Percentiles rank a stretch among this genome's conserved stretches.
Evolutionary conservation across 1,140 invertebrate genomes (phyloP).

Genomic region (Tetramorium parvispinum): DNA sequence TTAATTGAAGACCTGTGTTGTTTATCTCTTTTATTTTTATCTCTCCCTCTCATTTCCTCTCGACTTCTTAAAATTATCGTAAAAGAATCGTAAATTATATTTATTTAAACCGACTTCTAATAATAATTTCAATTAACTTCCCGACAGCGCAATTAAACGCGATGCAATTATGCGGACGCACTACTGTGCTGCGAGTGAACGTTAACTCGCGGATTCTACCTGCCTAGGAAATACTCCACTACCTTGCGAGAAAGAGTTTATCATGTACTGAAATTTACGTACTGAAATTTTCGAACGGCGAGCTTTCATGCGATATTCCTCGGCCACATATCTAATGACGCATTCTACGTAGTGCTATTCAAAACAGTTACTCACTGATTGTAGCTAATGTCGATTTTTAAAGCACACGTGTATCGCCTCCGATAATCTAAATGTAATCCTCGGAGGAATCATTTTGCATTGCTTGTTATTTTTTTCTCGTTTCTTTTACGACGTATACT

Average conservation of each 20-base stretch:
- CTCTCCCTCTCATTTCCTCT: neutral
- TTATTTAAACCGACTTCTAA: neutral
- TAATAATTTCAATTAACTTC: conserved; percentile 23
- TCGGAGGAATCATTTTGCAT: neutral
- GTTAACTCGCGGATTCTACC: neutral
- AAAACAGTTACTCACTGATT: neutral
- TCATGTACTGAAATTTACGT: neutral
- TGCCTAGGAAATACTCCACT: neutral
- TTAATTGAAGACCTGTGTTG: neutral
- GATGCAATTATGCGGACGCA: conserved; percentile 5
- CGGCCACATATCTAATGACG: neutral
- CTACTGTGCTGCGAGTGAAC: neutral
- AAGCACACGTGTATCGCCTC: neutral
- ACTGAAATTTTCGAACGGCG: neutral
- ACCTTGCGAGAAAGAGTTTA: neutral
- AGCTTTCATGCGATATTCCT: neutral
- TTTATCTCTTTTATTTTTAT: neutral
- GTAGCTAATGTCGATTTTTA: neutral
- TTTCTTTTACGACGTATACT: neutral
- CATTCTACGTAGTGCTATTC: neutral
- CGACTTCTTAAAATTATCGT: neutral
- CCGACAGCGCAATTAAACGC: conserved; percentile 26
- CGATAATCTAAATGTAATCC: neutral
- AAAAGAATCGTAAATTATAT: conserved; percentile 12
- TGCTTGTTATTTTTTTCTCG: neutral